Evolutionary conservation across 2,888 invertebrate genomes (phyloP).

Genomic region (Ceramica pisi): DNA sequence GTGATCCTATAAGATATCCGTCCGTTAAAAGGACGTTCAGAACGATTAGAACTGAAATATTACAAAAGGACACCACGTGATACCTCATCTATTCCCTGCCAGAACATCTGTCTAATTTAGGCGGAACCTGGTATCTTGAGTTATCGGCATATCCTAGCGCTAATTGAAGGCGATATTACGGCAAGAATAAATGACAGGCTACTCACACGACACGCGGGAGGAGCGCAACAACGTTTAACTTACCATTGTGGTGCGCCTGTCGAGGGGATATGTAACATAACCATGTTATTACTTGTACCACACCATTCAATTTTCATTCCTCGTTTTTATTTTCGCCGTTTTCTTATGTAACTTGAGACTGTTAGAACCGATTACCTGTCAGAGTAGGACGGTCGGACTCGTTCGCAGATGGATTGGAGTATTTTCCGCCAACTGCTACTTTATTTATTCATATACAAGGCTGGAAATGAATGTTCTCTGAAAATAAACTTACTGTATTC

Average conservation of each 20-base stretch:
- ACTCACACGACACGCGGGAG: slow-evolving; percentile 42
- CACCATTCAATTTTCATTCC: not conserved
- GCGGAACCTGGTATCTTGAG: slow-evolving; percentile 42
- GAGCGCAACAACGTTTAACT: slow-evolving; percentile 63
- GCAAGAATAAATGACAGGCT: slow-evolving; percentile 65
- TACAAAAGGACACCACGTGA: not conserved
- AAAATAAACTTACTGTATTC: not conserved
- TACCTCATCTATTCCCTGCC: slow-evolving; percentile 15
- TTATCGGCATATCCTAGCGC: slow-evolving; percentile 56
- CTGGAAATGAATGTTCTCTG: slow-evolving; percentile 8
- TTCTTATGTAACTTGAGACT: slow-evolving; percentile 22
- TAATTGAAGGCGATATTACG: slow-evolving; percentile 72
- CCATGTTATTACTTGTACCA: not conserved
- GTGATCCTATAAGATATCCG: not conserved
- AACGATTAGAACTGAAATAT: too few species aligned
- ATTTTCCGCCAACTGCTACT: slow-evolving; percentile 46
- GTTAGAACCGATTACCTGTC: slow-evolving; percentile 67
- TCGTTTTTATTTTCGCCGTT: not conserved
- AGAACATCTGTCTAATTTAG: slow-evolving; percentile 38
- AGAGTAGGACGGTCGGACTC: slow-evolving; percentile 47
- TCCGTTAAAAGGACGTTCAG: too few species aligned
- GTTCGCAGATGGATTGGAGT: slow-evolving; percentile 67
- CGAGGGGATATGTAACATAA: slow-evolving; percentile 18
- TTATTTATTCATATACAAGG: slow-evolving; percentile 9
- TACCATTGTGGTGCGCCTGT: slow-evolving; percentile 64